Base-by-base conservation (phyloP, 2,888 invertebrate species). In the Drosophila testacea region DNA sequence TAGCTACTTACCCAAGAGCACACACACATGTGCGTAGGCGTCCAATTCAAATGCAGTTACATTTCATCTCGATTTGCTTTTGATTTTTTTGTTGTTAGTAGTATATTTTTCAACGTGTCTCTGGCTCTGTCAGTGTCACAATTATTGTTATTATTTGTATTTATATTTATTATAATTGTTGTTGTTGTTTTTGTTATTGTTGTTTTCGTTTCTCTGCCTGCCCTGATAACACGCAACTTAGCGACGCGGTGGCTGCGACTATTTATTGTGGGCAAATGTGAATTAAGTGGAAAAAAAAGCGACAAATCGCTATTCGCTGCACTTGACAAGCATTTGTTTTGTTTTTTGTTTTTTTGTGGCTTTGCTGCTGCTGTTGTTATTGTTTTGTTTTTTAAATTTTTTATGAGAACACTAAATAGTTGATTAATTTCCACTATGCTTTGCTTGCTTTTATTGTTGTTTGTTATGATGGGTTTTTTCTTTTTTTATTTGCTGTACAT, bases 181-280 rank as follows among this genome's bases (percentile, higher is more conserved):
- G 42, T 68, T 65, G 4, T 46, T 22, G 30, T 38, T 72, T 51
- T 69, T 72, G 50, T 68, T 75, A 60, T 57, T 52, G n/a, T 52
- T 68, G 46, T 66, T 27, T 42, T 48, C 59, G 10, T 47, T 32
- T 50, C 57, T 44, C 55, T 50, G 64, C 6, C 52, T 63, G 46
- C 6, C 76, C 79, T 82, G 86, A 89, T 88, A 89, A 83, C 86
- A 80, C 63, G 68, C 66, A 28, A 63, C 13, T 22, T 41, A 57
- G 41, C 65, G 60, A 39, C 60, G 60, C 60, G 7, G 9, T 32
- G 32, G 32, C 32, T 71, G 57, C 66, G 59, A 59, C 39, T 52
- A n/a, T 44, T 61, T 54, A 71, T 71, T 47, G 55, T 72, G 47
- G 41, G 13, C 47, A 46, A 70, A 50, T 73, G 54, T 55, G 69